Percentiles rank a stretch among this genome's conserved stretches.
phyloP scores from a whole-genome alignment of 1,140 invertebrate genomes.

The Lepidurus packardi region DNA sequence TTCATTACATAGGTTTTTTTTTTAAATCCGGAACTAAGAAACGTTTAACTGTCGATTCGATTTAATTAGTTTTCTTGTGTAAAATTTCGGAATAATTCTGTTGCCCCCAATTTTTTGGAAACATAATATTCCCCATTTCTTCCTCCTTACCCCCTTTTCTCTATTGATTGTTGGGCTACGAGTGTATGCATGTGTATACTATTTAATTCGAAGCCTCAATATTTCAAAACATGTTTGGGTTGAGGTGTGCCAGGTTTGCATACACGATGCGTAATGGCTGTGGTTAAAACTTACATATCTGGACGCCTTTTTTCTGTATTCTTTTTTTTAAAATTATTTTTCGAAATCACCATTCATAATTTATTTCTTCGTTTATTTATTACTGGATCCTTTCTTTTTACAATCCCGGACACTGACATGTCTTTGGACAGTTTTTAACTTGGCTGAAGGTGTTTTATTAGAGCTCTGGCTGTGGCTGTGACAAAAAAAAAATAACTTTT shows the following conservation, averaged over 20 bases:
- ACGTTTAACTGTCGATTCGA: neutral
- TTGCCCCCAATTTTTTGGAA: neutral
- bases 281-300: conserved; percentile 9
- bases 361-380: conserved; percentile 26
- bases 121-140: conserved; percentile 4
- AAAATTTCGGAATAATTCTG: neutral
- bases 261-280: conserved; percentile 21
- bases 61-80: neutral
- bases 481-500: conserved; percentile 20
- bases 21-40: neutral
- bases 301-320: conserved; percentile 13
- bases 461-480: conserved; percentile 20
- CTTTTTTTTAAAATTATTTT: conserved; percentile 19
- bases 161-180: conserved; percentile 16
- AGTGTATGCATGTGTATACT: neutral
- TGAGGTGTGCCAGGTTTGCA: neutral
- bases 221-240: conserved; percentile 11
- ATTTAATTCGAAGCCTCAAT: conserved; percentile 20
- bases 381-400: conserved; percentile 2
- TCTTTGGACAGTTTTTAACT: conserved; percentile 22
- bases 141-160: conserved; percentile 6
- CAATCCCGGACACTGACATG: conserved; percentile 22
- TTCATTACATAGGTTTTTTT: neutral
- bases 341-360: conserved; percentile 27
- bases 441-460: conserved; percentile 22